Base-by-base conservation (phyloP, 92 coral and sea anemone species). In the Nematostella vectensis region DNA sequence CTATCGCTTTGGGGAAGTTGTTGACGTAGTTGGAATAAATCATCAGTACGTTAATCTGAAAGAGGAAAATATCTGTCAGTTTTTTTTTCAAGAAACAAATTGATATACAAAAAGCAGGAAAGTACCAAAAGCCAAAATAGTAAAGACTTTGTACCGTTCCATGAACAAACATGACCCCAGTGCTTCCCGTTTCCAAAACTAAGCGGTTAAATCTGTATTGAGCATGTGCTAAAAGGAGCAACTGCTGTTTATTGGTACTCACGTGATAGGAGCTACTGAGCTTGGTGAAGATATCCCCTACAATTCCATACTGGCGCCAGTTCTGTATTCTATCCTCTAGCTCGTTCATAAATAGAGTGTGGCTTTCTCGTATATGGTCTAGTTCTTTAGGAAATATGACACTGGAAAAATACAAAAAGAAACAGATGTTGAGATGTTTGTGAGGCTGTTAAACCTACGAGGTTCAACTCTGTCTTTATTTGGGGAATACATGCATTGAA, bases 211-310 rank as follows among this genome's bases (percentile, higher is more conserved):
- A n/a, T n/a, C n/a, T n/a, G n/a, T n/a, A n/a, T n/a, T n/a, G n/a
- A n/a, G n/a, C n/a, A n/a, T n/a, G n/a, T n/a, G n/a, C n/a, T n/a
- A n/a, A n/a, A n/a, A n/a, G n/a, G n/a, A n/a, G 15, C 40, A 33
- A 45, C 18, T 22, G 23, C 51, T 45, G 51, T 45, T 11, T 17
- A 52, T 6, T 68, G n/a, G n/a, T n/a, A 75, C 98, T 64, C 69
- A 91, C 98, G 59, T 91, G 98, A 72, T 91, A 86, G 0, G 98
- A 91, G 30, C 94, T 80, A 58, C 98, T 83, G 0, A 91, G 96
- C 25, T 91, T 91, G 8, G 98, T 80, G 50, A 91, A 91, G 20
- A 91, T 91, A 53, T 91, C 98, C 19, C 98, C 98, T 12, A 91
- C 83, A 33, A 86, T 76, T 60, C 88, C 98, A 50, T 47, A 68